Conservation (phyloP, 1,140 invertebrate genomes). For the Uloborus diversus region DNA sequence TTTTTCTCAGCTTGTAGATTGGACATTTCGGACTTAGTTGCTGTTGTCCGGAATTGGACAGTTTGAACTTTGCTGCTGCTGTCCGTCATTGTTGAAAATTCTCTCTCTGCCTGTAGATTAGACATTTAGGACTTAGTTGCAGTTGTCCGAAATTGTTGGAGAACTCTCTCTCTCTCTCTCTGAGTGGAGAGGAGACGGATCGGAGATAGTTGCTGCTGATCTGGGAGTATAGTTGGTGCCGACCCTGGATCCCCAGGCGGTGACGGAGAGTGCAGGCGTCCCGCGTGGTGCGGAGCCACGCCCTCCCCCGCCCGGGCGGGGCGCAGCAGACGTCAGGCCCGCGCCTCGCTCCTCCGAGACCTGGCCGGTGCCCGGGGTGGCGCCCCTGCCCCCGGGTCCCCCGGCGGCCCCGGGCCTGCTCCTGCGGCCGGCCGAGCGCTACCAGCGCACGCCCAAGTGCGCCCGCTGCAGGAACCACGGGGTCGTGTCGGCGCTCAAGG, state of each 20-base stretch:
- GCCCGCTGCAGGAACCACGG: slow-evolving; percentile 98
- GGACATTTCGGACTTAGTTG: too few species aligned
- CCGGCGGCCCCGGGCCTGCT: slow-evolving; percentile 65
- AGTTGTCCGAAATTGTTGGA: too few species aligned
- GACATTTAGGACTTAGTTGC: too few species aligned
- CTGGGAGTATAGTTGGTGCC: too few species aligned
- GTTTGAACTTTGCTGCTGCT: too few species aligned
- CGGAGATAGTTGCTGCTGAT: too few species aligned
- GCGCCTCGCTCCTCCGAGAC: slow-evolving; percentile 43
- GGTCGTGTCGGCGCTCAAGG: slow-evolving; percentile 95
- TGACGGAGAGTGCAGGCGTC: background rate
- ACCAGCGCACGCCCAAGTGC: slow-evolving; percentile 98
- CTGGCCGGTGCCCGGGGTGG: slow-evolving; percentile 25
- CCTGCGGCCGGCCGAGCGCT: slow-evolving; percentile 84
- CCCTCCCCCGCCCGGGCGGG: background rate
- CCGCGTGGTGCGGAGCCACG: background rate
- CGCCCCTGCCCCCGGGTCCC: background rate
- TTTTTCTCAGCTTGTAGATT: too few species aligned
- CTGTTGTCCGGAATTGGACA: too few species aligned
- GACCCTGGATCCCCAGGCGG: background rate
- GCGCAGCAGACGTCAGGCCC: slow-evolving; percentile 16
- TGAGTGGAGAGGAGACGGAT: too few species aligned
- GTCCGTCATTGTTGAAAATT: too few species aligned
- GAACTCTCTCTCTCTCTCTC: too few species aligned
- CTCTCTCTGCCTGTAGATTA: too few species aligned